phyloP scores from a whole-genome alignment of 2,113 vertebrate genomes.

The Gnathochromis pfefferi region DNA sequence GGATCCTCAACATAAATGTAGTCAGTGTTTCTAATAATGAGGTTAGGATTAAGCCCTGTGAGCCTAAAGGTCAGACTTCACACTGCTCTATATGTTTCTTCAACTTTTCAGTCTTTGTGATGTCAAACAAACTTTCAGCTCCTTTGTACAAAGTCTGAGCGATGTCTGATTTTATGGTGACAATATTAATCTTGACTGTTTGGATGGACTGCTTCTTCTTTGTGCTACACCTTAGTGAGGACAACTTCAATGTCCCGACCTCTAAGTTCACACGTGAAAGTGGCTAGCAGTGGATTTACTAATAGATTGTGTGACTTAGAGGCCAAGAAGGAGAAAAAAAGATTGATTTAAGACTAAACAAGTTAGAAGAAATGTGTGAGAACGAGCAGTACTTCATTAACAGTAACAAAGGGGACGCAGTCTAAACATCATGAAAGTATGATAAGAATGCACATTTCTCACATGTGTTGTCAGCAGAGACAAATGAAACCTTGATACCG shows the following conservation, averaged over 20 bases:
- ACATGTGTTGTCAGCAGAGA: background rate
- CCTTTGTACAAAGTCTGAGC: accelerated
- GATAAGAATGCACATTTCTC: background rate
- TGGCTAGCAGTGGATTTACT: background rate
- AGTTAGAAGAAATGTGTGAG: background rate
- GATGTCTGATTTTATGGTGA: background rate
- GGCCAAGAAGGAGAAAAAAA: background rate
- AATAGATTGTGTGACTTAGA: accelerated
- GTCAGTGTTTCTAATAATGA: background rate
- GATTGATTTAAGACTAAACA: background rate
- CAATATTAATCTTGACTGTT: background rate
- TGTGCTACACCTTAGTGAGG: background rate
- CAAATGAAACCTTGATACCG: background rate
- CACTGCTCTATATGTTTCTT: background rate
- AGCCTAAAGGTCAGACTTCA: background rate
- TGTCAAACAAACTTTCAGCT: background rate
- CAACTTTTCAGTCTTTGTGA: background rate
- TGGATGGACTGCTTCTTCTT: background rate
- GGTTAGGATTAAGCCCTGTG: accelerated
- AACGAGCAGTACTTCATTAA: accelerated
- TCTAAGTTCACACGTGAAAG: background rate
- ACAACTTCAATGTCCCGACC: background rate
- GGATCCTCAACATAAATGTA: accelerated
- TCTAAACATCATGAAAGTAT: background rate
- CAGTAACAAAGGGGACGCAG: background rate